Evolutionary conservation across 2,797 vertebrate genomes (phyloP).

Genomic region (Hyperoplus immaculatus): DNA sequence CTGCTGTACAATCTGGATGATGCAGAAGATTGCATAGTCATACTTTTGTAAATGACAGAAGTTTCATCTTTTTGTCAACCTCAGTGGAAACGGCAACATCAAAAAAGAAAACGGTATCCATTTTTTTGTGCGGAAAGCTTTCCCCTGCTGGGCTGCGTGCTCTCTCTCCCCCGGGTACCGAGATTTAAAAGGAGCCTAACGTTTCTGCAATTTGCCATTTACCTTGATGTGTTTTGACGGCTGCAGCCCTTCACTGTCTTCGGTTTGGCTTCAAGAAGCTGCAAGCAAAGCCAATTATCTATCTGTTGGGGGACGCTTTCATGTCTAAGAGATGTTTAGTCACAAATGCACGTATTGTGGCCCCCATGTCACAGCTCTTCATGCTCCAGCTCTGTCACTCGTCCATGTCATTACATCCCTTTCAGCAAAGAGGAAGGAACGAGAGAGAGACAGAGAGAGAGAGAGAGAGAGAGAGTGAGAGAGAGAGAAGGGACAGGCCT

Average conservation of each 20-base stretch:
- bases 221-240: slow-evolving; percentile 68
- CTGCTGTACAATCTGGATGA: slow-evolving; percentile 19
- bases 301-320: slow-evolving; percentile 52
- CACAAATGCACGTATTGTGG: slow-evolving; percentile 57
- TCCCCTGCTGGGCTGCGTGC: slow-evolving; percentile 26
- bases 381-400: slow-evolving; percentile 56
- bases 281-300: slow-evolving; percentile 63
- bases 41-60: slow-evolving; percentile 33
- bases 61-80: slow-evolving; percentile 21
- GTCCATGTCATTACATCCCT: slow-evolving; percentile 62
- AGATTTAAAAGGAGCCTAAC: slow-evolving; percentile 39
- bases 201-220: slow-evolving; percentile 62
- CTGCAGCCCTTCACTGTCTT: slow-evolving; percentile 55
- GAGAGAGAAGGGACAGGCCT: slow-evolving; percentile 53
- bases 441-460: slow-evolving; percentile 4
- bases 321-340: slow-evolving; percentile 65
- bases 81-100: slow-evolving; percentile 10
- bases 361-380: slow-evolving; percentile 60
- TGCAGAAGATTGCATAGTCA: slow-evolving; percentile 19
- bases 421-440: slow-evolving; percentile 50
- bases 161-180: not conserved
- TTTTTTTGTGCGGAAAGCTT: slow-evolving; percentile 31
- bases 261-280: slow-evolving; percentile 46
- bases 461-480: slow-evolving; percentile 20
- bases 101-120: slow-evolving; percentile 18